Evolutionary conservation across 1,140 invertebrate species (phyloP), one percentile per base, ranked within the genome.

Genomic region (Chironomus striatipennis): DNA sequence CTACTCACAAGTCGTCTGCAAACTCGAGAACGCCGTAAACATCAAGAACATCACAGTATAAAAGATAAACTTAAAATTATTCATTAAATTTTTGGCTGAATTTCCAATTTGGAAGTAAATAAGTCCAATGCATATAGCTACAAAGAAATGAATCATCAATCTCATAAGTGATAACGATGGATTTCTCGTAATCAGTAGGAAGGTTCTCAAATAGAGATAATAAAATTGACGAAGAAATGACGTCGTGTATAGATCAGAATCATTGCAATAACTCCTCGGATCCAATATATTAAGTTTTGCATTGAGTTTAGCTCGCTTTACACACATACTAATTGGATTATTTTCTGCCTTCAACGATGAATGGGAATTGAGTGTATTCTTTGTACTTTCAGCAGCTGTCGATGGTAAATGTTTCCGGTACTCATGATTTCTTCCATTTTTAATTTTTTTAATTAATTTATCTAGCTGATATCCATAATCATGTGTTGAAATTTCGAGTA

Each of bases 1-100:
- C 74, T 76, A 90, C 91, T 93, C 87, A 96, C 94, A 96, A 70
- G 89, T 92, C 0, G 95, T 86, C n/a, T 93, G 87, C 15, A 93
- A 91, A 5, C 91, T 90, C 81, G 92, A 95, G 79, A 96, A 93
- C 0, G 94, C 91, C 12, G 91, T 93, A 78, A 92, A 95, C 90
- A 94, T 92, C 12, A 95, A 83, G 80, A 95, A 94, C 85, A 95
- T 89, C 74, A 94, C 86, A 74, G 87, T 90, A 82, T 92, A 94
- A 82, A 93, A 95, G 1, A 93, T 83, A 78, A 90, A 90, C 77
- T 90, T 91, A 76, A 89, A 90, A 78, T 92, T 95, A 78, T 93
- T 89, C 75, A 89, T 84, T 0, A 89, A 87, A 78, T 91, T 87
- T 74, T 85, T 85, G 1, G 90, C 93, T 77, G 94, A 89, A 74